phyloP scores from a whole-genome alignment of 2,113 vertebrate species.

The Catharus minimus region DNA sequence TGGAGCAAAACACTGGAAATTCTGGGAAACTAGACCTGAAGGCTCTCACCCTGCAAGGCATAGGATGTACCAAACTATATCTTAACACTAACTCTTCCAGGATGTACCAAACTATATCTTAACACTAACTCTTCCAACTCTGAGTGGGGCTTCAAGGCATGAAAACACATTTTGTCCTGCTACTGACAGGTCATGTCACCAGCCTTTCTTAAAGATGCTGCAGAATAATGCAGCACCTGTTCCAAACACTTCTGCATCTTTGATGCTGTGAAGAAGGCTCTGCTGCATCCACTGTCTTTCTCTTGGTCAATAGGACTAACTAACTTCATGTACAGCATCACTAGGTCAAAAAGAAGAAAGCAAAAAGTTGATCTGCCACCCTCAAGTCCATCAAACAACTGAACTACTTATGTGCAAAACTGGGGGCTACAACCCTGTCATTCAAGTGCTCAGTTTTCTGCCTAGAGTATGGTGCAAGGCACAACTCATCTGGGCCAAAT shows the following conservation, averaged over 20 bases:
- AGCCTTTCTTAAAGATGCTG: neutral
- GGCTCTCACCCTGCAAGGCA: fast-evolving
- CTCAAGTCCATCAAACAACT: neutral
- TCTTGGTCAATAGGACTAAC: neutral
- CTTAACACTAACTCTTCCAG: neutral
- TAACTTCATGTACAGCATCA: neutral
- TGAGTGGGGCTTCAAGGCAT: neutral
- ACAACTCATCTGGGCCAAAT: neutral
- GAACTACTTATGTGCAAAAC: neutral
- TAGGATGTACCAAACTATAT: neutral
- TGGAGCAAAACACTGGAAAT: neutral
- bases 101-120: neutral
- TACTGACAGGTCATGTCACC: neutral
- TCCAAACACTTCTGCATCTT: neutral
- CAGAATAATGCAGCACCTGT: neutral
- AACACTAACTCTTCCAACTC: neutral
- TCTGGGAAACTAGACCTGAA: neutral
- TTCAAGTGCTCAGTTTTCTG: neutral
- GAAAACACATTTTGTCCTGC: neutral
- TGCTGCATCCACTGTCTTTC: neutral
- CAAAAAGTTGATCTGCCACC: neutral
- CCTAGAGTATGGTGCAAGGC: neutral
- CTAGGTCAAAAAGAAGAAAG: neutral
- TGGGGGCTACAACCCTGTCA: neutral
- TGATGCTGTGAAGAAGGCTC: neutral